Evolutionary conservation across 2,113 vertebrate genomes (phyloP).

Genomic region (Rostratula benghalensis): DNA sequence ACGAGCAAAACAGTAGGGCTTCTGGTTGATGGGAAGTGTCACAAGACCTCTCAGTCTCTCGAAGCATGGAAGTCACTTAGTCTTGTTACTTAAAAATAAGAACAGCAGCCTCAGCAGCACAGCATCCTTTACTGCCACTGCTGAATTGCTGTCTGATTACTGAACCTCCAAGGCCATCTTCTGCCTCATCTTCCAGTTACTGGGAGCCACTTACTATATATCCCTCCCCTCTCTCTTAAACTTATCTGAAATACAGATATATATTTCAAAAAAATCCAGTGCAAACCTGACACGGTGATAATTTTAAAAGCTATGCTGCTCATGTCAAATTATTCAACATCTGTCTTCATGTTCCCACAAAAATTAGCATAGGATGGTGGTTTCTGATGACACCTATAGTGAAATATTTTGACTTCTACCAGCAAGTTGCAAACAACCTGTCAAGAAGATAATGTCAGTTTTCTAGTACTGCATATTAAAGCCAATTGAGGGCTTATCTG

Average conservation of each 20-base stretch:
- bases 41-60: background rate
- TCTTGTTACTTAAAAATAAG: background rate
- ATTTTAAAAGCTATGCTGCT: conserved; percentile 79
- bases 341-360: conserved; percentile 83
- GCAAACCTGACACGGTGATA: conserved; percentile 74
- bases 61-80: background rate
- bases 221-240: background rate
- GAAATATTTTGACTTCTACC: conserved; percentile 85
- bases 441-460: conserved; percentile 82
- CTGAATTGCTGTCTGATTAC: background rate
- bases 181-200: background rate
- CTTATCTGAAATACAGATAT: conserved; percentile 33
- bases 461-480: conserved; percentile 75
- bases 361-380: conserved; percentile 86
- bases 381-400: conserved; percentile 82
- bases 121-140: background rate
- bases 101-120: background rate
- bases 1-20: background rate
- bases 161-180: conserved; percentile 4
- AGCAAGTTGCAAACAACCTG: conserved; percentile 84
- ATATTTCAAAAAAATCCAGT: conserved; percentile 12
- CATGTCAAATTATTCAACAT: conserved; percentile 84
- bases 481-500: conserved; percentile 66
- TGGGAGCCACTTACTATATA: background rate
- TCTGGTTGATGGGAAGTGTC: background rate